Base-by-base conservation (phyloP, 1,140 invertebrate species). In the Zaprionus capensis region DNA sequence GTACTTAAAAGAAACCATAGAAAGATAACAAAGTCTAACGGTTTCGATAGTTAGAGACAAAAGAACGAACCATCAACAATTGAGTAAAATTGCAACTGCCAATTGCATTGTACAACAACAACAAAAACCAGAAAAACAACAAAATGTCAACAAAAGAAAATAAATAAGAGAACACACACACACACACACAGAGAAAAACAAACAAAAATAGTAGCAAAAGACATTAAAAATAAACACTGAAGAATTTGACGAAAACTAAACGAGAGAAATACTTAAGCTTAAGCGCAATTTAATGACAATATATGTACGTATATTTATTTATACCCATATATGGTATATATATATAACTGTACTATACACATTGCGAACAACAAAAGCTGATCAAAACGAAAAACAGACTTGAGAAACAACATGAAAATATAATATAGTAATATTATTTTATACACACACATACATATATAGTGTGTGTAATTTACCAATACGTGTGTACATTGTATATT, bases 51-150 rank as follows among this genome's bases (percentile, higher is more conserved):
- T 46, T 31, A 24, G 57, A 59, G 44, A 58, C 59, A 73, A 26
- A 80, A 49, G 31, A 80, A 49, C 36, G 28, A 61, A 77, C 22
- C 34, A 61, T 24, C 17, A 63, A 71, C 49, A 57, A 55, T 49
- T 63, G 66, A 75, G 58, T 76, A 64, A 82, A 82, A 68, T 82
- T 82, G 68, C 77, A 87, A 87, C 77, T 86, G 84, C 83, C 82
- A 84, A 84, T 84, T 84, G 82, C 82, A 84, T 84, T 85, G 64
- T 78, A 84, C 53, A 85, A 85, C 64, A 46, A 46, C 41, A 46
- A 85, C 64, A 46, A 20, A n/a, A n/a, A n/a, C n/a, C n/a, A n/a
- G 6, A 46, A 81, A 36, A 46, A 73, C 31, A 58, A 86, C 44
- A 71, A 69, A 55, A 80, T 12, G 34, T 49, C 63, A 46, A 69